Evolutionary conservation across 2,888 invertebrate species (phyloP), one percentile per base, ranked within the genome.

Genomic region (Melikaiella ostensackeni): DNA sequence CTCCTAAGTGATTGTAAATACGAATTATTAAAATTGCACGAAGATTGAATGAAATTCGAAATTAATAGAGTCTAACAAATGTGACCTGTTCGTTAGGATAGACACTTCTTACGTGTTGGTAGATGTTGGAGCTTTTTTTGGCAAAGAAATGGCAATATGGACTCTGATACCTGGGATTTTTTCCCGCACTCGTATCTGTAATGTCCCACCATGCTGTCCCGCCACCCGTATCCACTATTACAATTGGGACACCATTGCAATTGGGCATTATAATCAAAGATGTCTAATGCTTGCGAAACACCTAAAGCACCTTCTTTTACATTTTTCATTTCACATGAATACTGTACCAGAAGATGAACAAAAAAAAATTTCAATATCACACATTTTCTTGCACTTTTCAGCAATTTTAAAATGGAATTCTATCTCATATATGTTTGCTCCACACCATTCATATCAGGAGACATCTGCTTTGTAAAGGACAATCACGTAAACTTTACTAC

Each of bases 171-270:
- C 90, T 86, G 9, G 91, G 91, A 13, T 89, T 89, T 84, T 89
- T 88, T 27, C 91, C n/a, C 91, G 78, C 92, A 92, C 81, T 92
- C 92, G 85, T 91, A 90, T 61, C 91, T 89, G 81, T 87, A 89
- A 82, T 92, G 92, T 50, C 88, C 87, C 82, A 90, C 82, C 89
- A 92, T 91, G 42, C 91, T 90, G 83, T 90, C 89, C 38, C 90
- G 86, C 66, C 90, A 88, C 24, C 89, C 86, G 79, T 92, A 92
- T 63, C 89, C 89, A 80, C 89, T 91, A 84, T 90, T 89, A 83
- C 92, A 92, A 75, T 87, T 89, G 9, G 91, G 90, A 84, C 92
- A 42, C 3, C 16, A 3, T 42, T n/a, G n/a, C n/a, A n/a, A n/a
- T n/a, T n/a, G n/a, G n/a, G n/a, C 5, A 30, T 30, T 30, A 3